Evolutionary conservation across 2,888 invertebrate species (phyloP).

Genomic region (Dione juno): DNA sequence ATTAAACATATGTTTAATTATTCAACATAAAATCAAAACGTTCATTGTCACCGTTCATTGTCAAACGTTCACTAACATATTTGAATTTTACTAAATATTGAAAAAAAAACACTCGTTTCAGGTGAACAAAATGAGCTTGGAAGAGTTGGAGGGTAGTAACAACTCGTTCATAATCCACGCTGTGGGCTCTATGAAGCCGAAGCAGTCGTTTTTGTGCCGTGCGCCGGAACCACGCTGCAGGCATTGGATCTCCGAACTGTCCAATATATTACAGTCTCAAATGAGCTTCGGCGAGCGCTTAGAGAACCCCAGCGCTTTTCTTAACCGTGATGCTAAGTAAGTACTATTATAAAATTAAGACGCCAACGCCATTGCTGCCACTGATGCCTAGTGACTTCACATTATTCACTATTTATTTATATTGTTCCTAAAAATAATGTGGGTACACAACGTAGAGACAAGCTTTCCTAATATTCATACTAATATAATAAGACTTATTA

Average conservation of each 20-base stretch:
- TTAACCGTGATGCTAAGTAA: conserved; percentile 72
- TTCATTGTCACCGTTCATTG: too few species aligned
- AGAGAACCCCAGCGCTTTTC: conserved; percentile 92
- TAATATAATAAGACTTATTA: background rate
- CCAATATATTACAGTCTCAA: conserved; percentile 95
- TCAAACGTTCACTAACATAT: too few species aligned
- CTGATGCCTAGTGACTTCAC: background rate
- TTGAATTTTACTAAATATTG: too few species aligned
- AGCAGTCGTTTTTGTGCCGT: conserved; percentile 90
- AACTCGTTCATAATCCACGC: conserved; percentile 84
- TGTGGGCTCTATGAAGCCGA: conserved; percentile 89
- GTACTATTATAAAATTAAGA: conserved; percentile 49
- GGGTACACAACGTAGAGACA: conserved; percentile 10
- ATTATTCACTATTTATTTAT: conserved; percentile 19
- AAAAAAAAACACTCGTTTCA: conserved; percentile 67
- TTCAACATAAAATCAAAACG: too few species aligned
- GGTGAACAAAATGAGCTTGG: conserved; percentile 97
- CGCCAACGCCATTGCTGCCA: conserved; percentile 6
- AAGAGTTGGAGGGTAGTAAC: conserved; percentile 78
- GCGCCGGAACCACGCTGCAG: conserved; percentile 88
- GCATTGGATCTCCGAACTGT: conserved; percentile 93
- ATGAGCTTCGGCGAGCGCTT: conserved; percentile 96
- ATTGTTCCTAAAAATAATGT: conserved; percentile 1
- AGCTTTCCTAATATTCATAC: conserved; percentile 4
- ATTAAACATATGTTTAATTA: too few species aligned